These are phyloP conservation scores for Sebastes oblongus DNA, from an alignment of 2,797 vertebrate species.

Conservation along the genomic window DNA sequence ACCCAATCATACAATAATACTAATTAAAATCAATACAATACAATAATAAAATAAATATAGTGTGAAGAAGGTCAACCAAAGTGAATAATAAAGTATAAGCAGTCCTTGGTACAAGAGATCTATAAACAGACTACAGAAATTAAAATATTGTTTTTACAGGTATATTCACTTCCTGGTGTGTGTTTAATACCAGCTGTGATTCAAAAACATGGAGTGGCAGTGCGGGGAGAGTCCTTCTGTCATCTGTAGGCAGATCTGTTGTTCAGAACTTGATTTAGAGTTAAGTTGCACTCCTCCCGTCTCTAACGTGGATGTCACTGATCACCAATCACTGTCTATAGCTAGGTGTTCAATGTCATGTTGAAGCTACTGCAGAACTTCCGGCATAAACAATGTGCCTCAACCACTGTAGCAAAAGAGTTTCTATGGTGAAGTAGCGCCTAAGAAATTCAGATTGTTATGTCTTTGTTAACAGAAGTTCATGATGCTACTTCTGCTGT, in stretches of 20 bases:
- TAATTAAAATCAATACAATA: not conserved
- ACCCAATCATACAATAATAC: not conserved
- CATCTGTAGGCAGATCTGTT: constrained; percentile 3
- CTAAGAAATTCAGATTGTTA: constrained; percentile 20
- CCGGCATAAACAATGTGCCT: not conserved
- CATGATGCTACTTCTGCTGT: constrained; percentile 31
- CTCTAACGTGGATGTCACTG: not conserved
- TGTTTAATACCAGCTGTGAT: not conserved
- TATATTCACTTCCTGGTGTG: not conserved
- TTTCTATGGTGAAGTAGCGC: not conserved
- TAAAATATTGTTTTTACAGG: not conserved
- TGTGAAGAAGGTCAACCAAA: not conserved
- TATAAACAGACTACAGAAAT: not conserved
- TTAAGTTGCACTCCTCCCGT: constrained; percentile 3
- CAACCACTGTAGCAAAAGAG: not conserved
- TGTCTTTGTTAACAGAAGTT: constrained; percentile 44
- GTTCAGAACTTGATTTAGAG: constrained; percentile 24
- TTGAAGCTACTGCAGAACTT: not conserved
- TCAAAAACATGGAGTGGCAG: not conserved
- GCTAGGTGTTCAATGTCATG: not conserved
- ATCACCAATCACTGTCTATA: not conserved
- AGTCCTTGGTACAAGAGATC: not conserved
- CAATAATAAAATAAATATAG: not conserved
- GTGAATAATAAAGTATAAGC: not conserved
- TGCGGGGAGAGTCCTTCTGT: not conserved